Evolutionary conservation across 2,888 invertebrate genomes (phyloP), one percentile per base, ranked within the genome.

Genomic region (Phasia obesa): DNA sequence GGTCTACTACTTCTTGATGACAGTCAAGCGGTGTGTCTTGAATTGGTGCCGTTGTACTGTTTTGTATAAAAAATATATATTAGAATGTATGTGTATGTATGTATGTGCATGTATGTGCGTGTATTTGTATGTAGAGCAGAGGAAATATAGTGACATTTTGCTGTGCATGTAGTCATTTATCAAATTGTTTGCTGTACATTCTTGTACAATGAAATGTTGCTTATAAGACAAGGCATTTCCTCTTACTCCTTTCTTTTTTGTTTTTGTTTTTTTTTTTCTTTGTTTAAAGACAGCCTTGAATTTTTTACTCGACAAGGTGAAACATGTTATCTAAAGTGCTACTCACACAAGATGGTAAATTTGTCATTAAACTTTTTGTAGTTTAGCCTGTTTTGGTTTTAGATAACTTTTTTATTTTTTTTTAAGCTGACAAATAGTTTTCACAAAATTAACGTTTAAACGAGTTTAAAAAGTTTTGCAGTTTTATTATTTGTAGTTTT

Each of bases 81-180:
- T 47, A 19, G 13, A 38, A 27, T n/a, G n/a, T n/a, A n/a, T n/a
- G n/a, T n/a, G n/a, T n/a, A 27, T 1, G 49, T 27, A 23, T 42
- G 27, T 27, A 2, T 38, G 59, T 31, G n/a, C 4, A 38, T 9
- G 13, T 38, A 9, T 7, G 38, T 38, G 35, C 38, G 35, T 35
- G 31, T 27, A 17, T n/a, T 17, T 65, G 53, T 55, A 17, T 35
- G 31, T 53, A 2, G 38, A 19, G 23, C 2, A 21, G 13, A 71
- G 62, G 73, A 80, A 51, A 70, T 69, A 19, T 64, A 77, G 75
- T 84, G 81, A 78, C 82, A 81, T 76, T 84, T 78, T 84, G 73
- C 78, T 70, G 70, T 75, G 73, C 77, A 70, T 78, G 65, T 17
- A 77, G 83, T 84, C 81, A 86, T 86, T 86, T 85, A 85, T 86